These are phyloP conservation scores for Fukomys damarensis DNA, from an alignment of 2,113 vertebrate species.

Conservation along the genomic window DNA sequence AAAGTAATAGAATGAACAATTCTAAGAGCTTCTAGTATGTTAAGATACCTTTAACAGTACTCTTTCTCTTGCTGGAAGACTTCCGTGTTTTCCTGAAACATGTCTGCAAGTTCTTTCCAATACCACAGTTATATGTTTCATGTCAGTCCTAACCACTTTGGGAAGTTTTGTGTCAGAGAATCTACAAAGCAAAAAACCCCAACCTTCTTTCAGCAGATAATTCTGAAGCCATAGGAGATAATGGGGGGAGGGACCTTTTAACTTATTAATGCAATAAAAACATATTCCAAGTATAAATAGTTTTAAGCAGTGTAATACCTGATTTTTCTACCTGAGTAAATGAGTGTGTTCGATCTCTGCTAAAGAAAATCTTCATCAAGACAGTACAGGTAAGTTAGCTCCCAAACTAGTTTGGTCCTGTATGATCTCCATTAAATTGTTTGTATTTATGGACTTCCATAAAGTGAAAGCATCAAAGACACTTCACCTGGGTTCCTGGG, in stretches of 20 bases:
- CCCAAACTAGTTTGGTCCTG: constrained; percentile 73
- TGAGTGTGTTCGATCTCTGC: accelerated
- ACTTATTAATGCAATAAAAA: constrained; percentile 51
- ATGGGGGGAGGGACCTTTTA: not conserved
- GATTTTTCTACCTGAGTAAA: constrained; percentile 39
- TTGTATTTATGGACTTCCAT: constrained; percentile 69
- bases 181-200: constrained; percentile 17
- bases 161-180: constrained; percentile 40
- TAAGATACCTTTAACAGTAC: not conserved
- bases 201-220: constrained; percentile 36
- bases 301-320: not conserved
- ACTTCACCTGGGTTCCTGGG: constrained; percentile 24
- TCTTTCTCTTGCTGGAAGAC: not conserved
- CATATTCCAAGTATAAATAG: not conserved
- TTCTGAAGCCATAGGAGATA: constrained; percentile 48
- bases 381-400: constrained; percentile 71
- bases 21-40: not conserved
- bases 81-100: not conserved
- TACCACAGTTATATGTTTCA: accelerated
- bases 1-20: not conserved
- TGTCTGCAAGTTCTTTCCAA: not conserved
- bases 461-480: constrained; percentile 70
- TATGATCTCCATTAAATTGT: constrained; percentile 51
- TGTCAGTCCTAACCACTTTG: not conserved
- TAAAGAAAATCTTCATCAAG: constrained; percentile 58